Conservation (phyloP, 2,888 invertebrate species). For the Temnothorax unifasciatus region DNA sequence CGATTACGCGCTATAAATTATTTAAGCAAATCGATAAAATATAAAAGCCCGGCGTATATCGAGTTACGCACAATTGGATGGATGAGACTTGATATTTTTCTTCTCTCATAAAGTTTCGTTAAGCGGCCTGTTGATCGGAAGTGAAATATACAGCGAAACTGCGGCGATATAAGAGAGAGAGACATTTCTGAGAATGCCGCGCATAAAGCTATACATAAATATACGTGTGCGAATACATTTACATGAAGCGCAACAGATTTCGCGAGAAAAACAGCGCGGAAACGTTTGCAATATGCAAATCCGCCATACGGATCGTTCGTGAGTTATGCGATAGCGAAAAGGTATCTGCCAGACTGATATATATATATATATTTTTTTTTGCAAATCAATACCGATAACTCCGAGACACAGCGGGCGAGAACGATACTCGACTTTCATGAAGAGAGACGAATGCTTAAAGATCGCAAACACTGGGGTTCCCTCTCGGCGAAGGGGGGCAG, state of each 20-base stretch:
- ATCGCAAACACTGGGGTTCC: constrained; percentile 33
- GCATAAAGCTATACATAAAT: constrained; percentile 39
- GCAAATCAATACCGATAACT: constrained; percentile 48
- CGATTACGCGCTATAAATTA: neutral
- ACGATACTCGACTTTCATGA: constrained; percentile 28
- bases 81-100: neutral
- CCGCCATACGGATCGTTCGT: constrained; percentile 26
- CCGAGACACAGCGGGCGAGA: neutral
- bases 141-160: constrained; percentile 16
- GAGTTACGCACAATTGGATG: neutral
- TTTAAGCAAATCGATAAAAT: neutral
- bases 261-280: constrained; percentile 49
- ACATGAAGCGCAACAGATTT: constrained; percentile 54
- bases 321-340: constrained; percentile 44
- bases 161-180: neutral
- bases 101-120: neutral
- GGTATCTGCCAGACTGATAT: neutral
- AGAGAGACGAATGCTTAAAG: constrained; percentile 50
- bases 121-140: constrained; percentile 2
- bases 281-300: constrained; percentile 52
- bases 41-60: neutral
- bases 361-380: constrained; percentile 24
- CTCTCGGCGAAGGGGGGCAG: neutral
- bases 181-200: constrained; percentile 17
- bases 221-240: constrained; percentile 42